Base-by-base conservation (phyloP, 2,797 vertebrate genomes). In the Neopelma chrysocephalum region DNA sequence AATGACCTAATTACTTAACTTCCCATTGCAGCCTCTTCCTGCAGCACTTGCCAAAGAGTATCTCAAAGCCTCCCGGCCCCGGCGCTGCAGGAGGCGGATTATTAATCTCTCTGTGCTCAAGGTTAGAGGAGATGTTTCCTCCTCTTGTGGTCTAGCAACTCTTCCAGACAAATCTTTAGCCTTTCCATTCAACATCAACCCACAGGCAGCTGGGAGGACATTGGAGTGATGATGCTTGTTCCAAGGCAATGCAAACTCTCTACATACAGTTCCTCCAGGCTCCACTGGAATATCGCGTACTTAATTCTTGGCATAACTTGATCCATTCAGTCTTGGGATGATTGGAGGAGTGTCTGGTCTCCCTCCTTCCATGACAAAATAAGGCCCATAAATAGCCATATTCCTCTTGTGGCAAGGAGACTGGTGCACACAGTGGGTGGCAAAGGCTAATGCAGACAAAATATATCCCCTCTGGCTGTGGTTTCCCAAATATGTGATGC, bases 1-100 rank as follows among this genome's bases (percentile, higher is more conserved):
- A 89, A 40, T 8, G 11, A 92, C 82, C 94, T 91, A 93, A 94
- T 95, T 96, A 88, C 54, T 90, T 96, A 93, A 96, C 93, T 93
- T 95, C 70, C 76, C 50, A 4, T 64, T 90, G 87, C 68, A 96
- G 69, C 75, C 34, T 92, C 86, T 93, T 97, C 61, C 86, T 93
- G 42, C 36, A 58, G 70, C 53, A 23, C 57, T 89, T 93, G 93
- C 88, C 84, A 87, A 84, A 72, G 70, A 85, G 53, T 79, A 95
- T 79, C 87, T 94, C 90, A 95, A 89, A 95, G 95, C 79, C 72
- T 91, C 87, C 36, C 7, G n/a, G 91, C 58, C 84, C 71, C 1
- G 1, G 48, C 0, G 0, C 87, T 66, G 89, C 48, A 88, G 83
- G 78, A 87, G 70, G 36, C 1, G 29, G 69, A 73, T 94, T 90